phyloP scores from a whole-genome alignment of 2,113 vertebrate genomes.

The Sigmodon hispidus region DNA sequence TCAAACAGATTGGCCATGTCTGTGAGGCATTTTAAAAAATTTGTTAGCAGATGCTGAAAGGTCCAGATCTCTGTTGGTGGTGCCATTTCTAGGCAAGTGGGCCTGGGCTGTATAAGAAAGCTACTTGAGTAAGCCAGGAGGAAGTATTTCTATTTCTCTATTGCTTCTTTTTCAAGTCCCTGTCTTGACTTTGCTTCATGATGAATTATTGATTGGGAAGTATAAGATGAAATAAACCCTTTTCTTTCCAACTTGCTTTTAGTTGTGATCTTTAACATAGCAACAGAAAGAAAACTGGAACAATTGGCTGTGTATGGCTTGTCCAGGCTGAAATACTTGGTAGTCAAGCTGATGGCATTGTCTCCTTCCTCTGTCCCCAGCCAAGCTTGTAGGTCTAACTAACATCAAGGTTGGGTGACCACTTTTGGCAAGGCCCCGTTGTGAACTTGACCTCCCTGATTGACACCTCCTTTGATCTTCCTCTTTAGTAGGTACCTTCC shows the following conservation, averaged over 20 bases:
- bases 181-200: not conserved
- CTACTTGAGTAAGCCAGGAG: not conserved
- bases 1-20: not conserved
- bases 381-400: not conserved
- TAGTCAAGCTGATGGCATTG: not conserved
- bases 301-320: not conserved
- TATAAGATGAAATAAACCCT: not conserved
- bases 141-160: not conserved
- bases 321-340: not conserved
- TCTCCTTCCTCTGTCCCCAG: not conserved
- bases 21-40: not conserved
- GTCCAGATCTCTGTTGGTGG: not conserved
- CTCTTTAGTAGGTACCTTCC: not conserved
- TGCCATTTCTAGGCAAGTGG: not conserved
- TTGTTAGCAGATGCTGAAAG: not conserved
- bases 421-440: not conserved
- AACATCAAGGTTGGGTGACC: not conserved
- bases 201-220: not conserved
- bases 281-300: not conserved
- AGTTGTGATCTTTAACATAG: not conserved
- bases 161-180: not conserved
- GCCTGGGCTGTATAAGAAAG: not conserved
- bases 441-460: no score
- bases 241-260: not conserved
- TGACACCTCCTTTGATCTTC: no score